phyloP scores from a whole-genome alignment of 2,888 invertebrate genomes.

The Cephus spinipes region DNA sequence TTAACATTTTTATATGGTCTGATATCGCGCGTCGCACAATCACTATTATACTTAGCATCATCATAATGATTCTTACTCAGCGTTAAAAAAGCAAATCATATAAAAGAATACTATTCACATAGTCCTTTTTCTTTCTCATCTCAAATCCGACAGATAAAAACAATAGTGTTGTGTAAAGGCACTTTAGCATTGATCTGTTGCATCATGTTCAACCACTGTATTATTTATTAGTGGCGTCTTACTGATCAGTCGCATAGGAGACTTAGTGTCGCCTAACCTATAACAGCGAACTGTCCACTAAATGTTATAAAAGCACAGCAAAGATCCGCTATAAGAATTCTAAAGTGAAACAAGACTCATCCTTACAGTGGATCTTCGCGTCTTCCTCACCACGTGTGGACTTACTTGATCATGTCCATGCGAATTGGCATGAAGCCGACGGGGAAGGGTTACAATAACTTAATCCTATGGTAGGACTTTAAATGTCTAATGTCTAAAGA shows the following conservation, averaged over 20 bases:
- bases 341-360: background rate
- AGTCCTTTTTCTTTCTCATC: conserved; percentile 26
- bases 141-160: conserved; percentile 37
- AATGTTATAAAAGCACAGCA: background rate
- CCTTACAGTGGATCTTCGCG: background rate
- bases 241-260: background rate
- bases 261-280: background rate
- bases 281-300: background rate
- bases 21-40: background rate
- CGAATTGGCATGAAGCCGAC: background rate
- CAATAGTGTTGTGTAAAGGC: conserved; percentile 37
- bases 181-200: conserved; percentile 30
- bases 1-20: background rate
- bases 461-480: background rate
- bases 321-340: background rate
- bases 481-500: background rate
- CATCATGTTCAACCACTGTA: background rate
- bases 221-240: conserved; percentile 6
- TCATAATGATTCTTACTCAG: conserved; percentile 38
- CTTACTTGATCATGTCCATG: background rate
- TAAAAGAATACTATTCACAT: conserved; percentile 59
- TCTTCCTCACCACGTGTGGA: background rate
- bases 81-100: conserved; percentile 44
- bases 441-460: background rate
- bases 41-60: conserved; percentile 6